A percentile compares a stretch with the other conserved stretches of the same genome.
Conservation (phyloP, 1,140 invertebrate species). For the Acarapis woodi region DNA sequence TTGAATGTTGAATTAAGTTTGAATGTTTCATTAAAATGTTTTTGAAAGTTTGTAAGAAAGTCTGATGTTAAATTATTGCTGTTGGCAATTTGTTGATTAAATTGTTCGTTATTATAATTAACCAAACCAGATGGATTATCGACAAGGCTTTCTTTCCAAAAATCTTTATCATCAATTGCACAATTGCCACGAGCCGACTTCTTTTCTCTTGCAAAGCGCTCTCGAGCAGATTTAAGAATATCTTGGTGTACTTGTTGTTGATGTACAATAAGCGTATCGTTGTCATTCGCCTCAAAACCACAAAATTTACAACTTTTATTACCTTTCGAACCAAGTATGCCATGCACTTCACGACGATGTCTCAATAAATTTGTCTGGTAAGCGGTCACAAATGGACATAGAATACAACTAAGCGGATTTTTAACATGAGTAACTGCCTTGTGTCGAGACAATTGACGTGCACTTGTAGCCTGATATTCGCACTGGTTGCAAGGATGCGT, state of each 20-base stretch:
- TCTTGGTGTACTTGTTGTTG: conserved; percentile 7
- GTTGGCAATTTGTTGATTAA: too few species aligned
- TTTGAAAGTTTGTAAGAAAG: too few species aligned
- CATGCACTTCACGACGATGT: conserved; percentile 7
- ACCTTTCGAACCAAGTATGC: conserved; percentile 8
- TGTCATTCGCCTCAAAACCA: conserved; percentile 7
- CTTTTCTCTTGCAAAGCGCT: conserved; percentile 6
- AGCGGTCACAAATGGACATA: conserved; percentile 13
- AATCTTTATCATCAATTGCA: neutral
- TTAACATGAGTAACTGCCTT: conserved; percentile 11
- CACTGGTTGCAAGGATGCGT: conserved; percentile 10
- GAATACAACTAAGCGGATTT: conserved; percentile 12
- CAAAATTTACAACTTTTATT: conserved; percentile 9
- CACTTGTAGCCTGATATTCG: conserved; percentile 9
- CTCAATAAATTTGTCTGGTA: conserved; percentile 8
- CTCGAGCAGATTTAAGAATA: conserved; percentile 7
- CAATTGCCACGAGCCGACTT: neutral
- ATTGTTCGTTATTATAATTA: too few species aligned
- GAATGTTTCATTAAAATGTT: too few species aligned
- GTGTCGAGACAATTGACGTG: conserved; percentile 12
- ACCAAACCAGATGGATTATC: too few species aligned
- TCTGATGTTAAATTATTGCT: too few species aligned
- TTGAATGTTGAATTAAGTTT: too few species aligned
- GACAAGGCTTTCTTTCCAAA: neutral
- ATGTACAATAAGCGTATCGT: conserved; percentile 8